These are phyloP conservation scores for Helogale parvula DNA, from an alignment of 2,113 vertebrate genomes.

Conservation along the genomic window DNA sequence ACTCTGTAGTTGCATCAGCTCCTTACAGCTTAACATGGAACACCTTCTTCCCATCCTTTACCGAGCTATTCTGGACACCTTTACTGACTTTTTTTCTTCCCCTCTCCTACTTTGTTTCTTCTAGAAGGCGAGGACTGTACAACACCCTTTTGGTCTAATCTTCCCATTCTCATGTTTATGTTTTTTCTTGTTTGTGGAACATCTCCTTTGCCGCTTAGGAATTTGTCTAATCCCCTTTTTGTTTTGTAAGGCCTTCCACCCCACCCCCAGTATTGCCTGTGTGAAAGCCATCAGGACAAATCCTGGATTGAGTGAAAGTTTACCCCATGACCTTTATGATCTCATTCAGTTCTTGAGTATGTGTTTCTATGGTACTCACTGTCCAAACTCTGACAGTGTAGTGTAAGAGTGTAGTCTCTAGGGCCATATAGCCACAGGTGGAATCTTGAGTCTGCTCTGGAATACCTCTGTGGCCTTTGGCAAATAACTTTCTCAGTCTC, in stretches of 20 bases:
- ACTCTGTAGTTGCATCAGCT: background rate
- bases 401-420: background rate
- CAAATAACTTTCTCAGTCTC: background rate
- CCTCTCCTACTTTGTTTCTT: constrained; percentile 16
- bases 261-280: background rate
- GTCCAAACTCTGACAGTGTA: background rate
- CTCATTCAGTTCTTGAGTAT: background rate
- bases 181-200: background rate
- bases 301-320: background rate
- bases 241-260: background rate
- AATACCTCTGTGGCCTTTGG: background rate
- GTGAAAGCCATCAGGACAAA: constrained; percentile 46
- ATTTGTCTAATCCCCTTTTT: constrained; percentile 26
- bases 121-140: background rate
- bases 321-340: constrained; percentile 39
- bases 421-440: background rate
- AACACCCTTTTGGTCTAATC: background rate
- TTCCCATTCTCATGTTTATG: background rate
- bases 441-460: constrained; percentile 30
- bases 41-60: background rate
- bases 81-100: background rate
- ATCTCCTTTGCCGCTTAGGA: background rate
- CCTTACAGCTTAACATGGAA: background rate
- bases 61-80: background rate
- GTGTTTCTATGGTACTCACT: background rate